A percentile compares a stretch with the other conserved stretches of the same genome.
Conservation (phyloP, 2,888 invertebrate genomes). For the Melieria crassipennis region DNA sequence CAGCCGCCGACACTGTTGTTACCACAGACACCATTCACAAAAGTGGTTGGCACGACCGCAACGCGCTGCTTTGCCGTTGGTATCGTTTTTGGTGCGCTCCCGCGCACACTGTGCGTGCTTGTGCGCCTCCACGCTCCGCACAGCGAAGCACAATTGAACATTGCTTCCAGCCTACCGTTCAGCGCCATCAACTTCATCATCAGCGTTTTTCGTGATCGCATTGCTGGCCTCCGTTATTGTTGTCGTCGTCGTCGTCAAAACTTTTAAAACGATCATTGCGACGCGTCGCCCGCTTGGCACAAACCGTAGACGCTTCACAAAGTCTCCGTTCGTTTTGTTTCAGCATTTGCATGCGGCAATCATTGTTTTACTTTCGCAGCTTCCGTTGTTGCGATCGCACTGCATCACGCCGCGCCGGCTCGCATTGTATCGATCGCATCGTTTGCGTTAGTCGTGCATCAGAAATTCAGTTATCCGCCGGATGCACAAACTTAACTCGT, state of each 20-base stretch:
- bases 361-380: constrained; percentile 43
- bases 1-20: too few relatives aligned
- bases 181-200: neutral
- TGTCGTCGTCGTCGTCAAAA: neutral
- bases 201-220: neutral
- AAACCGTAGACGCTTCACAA: constrained; percentile 17
- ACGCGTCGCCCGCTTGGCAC: too few relatives aligned
- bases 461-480: neutral
- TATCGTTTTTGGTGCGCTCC: too few relatives aligned
- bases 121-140: too few relatives aligned
- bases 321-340: neutral
- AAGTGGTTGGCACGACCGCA: too few relatives aligned
- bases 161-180: neutral
- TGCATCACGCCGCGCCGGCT: constrained; percentile 10
- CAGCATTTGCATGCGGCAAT: neutral
- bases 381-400: constrained; percentile 46
- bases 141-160: neutral
- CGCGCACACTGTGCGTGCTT: too few relatives aligned
- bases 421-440: neutral
- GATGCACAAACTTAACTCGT: neutral
- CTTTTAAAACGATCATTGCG: neutral
- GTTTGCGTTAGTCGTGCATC: constrained; percentile 1
- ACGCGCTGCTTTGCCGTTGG: too few relatives aligned
- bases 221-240: neutral
- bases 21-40: too few relatives aligned